phyloP scores from a whole-genome alignment of 2,797 vertebrate genomes.

The Gymnodraco acuticeps region DNA sequence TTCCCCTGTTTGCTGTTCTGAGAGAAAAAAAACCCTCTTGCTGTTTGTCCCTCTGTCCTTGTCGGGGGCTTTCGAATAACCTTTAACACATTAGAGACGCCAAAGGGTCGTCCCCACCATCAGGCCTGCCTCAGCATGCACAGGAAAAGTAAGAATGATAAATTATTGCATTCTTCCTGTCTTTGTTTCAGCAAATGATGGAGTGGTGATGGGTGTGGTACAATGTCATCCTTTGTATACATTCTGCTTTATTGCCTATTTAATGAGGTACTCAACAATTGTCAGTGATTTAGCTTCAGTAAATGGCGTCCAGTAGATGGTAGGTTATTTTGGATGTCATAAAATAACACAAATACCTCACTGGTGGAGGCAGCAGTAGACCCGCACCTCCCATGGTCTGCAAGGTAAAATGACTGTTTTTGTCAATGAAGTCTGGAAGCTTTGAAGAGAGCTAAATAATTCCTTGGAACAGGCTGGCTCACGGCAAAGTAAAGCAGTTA shows the following conservation, averaged over 20 bases:
- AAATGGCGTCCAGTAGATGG: too few species aligned
- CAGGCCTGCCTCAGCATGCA: neutral
- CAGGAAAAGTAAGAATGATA: neutral
- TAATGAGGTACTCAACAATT: too few species aligned
- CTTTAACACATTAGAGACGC: constrained; percentile 24
- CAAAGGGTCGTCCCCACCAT: constrained; percentile 16
- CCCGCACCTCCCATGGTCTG: too few species aligned
- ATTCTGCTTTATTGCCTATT: too few species aligned
- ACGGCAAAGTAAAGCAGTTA: neutral
- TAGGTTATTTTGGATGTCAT: too few species aligned
- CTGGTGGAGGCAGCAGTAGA: too few species aligned
- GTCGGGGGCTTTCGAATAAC: constrained; percentile 29
- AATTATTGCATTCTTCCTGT: neutral
- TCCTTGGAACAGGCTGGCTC: neutral
- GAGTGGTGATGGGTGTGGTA: neutral
- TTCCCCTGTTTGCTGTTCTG: constrained; percentile 26
- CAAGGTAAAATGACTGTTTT: neutral
- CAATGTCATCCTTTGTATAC: neutral
- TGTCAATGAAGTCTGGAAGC: neutral
- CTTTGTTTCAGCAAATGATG: neutral
- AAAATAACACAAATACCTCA: too few species aligned
- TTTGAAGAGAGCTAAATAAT: neutral
- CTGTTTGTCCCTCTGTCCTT: constrained; percentile 14
- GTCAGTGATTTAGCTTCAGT: too few species aligned
- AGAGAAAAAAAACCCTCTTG: constrained; percentile 28